Base-by-base conservation (phyloP, 2,113 vertebrate species). In the Galeopterus variegatus region DNA sequence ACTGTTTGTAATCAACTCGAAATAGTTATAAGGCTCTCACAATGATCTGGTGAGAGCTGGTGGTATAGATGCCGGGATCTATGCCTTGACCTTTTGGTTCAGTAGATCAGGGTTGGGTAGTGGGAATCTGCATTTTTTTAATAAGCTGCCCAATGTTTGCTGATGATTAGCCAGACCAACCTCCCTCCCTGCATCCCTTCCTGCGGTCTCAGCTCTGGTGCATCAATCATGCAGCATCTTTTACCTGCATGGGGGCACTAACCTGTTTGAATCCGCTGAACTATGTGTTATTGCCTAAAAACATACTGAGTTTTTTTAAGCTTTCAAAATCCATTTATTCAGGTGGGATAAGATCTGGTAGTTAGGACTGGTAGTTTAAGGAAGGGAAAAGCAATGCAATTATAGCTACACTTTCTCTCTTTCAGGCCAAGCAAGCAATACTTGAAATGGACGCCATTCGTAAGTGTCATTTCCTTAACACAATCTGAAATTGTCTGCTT, bases 341-440 rank as follows among this genome's bases (percentile, higher is more conserved):
- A 6, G 9, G 18, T 45, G 13, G 28, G 73, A 8, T 72, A 36
- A 90, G 31, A 70, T 48, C 11, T 76, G 18, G 62, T 41, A 41
- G 2, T 85, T 18, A 62, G 13, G 2, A 21, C 18, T 60, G 67
- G 23, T 19, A 21, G n/a, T 23, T 90, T 87, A 86, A 90, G 93
- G 72, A 23, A 60, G 31, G 72, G 72, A 33, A n/a, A 64, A 69
- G 45, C n/a, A 70, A 65, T 80, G 24, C 2, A 84, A 41, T 96
- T n/a, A 85, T 17, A 76, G n/a, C 62, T 86, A 3, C 81, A 26
- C 7, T 92, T 93, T 98, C 82, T 77, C 14, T 98, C 72, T 99
- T 99, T 41, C 97, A 99, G 99, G 99, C 99, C 96, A 99, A 99
- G 93, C 99, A 99, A 98, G 99, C 99, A 50, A 99, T 99, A 99